Percentiles rank a stretch among this genome's conserved stretches.
Conservation (phyloP, 2,113 vertebrate species). For the Sinocyclocheilus maitianheensis region DNA sequence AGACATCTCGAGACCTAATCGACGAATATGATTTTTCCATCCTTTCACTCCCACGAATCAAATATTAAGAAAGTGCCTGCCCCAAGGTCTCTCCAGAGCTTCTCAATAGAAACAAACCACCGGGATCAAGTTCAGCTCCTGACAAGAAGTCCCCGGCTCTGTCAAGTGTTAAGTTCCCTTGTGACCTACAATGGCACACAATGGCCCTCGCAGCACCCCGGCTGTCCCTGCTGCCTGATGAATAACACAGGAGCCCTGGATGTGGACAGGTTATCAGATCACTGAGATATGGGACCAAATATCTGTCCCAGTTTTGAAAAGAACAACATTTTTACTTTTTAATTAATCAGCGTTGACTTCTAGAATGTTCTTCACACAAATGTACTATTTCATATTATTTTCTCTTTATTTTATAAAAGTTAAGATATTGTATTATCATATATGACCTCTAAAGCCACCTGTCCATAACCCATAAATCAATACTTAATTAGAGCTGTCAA, state of each 20-base stretch:
- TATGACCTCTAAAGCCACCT: no score
- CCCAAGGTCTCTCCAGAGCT: slow-evolving; percentile 68
- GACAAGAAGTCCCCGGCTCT: slow-evolving; percentile 72
- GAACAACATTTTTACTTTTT: neutral
- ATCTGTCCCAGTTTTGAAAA: neutral
- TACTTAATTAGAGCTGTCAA: no score
- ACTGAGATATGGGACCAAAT: neutral
- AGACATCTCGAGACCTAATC: slow-evolving; percentile 26
- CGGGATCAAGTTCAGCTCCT: slow-evolving; percentile 77
- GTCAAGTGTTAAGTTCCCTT: slow-evolving; percentile 80
- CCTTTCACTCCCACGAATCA: slow-evolving; percentile 38
- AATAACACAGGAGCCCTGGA: slow-evolving; percentile 60
- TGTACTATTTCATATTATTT: neutral
- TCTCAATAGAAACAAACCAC: slow-evolving; percentile 70
- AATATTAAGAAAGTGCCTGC: slow-evolving; percentile 54
- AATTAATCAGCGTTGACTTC: neutral
- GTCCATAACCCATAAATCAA: no score
- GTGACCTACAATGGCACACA: slow-evolving; percentile 73
- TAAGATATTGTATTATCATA: no score
- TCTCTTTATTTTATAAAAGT: no score
- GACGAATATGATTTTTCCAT: slow-evolving; percentile 29
- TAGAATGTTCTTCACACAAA: neutral
- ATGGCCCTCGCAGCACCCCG: slow-evolving; percentile 63
- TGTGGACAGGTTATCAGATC: slow-evolving; percentile 55
- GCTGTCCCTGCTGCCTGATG: slow-evolving; percentile 62